Base-by-base conservation (phyloP, 2,797 vertebrate species). In the Amphiprion clarkii region DNA sequence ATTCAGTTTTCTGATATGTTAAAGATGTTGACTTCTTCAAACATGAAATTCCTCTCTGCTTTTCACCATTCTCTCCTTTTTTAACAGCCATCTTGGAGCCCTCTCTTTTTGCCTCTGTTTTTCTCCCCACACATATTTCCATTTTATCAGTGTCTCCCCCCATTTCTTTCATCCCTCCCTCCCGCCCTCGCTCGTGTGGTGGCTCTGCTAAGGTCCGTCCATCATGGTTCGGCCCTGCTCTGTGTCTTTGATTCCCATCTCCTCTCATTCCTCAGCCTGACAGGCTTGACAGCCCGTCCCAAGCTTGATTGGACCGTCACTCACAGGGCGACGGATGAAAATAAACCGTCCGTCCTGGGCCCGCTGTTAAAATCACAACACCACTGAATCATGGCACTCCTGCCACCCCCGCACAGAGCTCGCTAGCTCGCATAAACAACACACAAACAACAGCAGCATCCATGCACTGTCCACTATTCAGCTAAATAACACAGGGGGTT, bases 251-350 rank as follows among this genome's bases (percentile, higher is more conserved):
- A 84, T 87, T 86, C 83, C 82, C 82, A 79, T 92, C 88, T 90
- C 86, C 61, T 81, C 91, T 91, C 93, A 91, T 95, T 83, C 84
- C 64, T 93, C 90, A 94, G 82, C 86, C 78, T 90, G 91, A 92
- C 92, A 91, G 61, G 64, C 74, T 75, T 91, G 91, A 93, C 74
- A 65, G 89, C 67, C 92, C 67, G 67, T 91, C 92, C 89, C 86
- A 56, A 52, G 83, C 84, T 71, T 90, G 81, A 63, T 52, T 94
- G 90, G 82, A 88, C 90, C 91, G 88, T 92, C 92, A 94, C 89
- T 91, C 93, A 89, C 87, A 1, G 8, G 71, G 79, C 46, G 56
- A 75, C 69, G 78, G 87, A 65, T 60, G 74, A 86, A 93, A 93
- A 94, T 93, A 92, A 92, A 91, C 86, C 79, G 9, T 67, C 80